phyloP scores from a whole-genome alignment of 2,888 invertebrate genomes.

The Leucoma salicis region DNA sequence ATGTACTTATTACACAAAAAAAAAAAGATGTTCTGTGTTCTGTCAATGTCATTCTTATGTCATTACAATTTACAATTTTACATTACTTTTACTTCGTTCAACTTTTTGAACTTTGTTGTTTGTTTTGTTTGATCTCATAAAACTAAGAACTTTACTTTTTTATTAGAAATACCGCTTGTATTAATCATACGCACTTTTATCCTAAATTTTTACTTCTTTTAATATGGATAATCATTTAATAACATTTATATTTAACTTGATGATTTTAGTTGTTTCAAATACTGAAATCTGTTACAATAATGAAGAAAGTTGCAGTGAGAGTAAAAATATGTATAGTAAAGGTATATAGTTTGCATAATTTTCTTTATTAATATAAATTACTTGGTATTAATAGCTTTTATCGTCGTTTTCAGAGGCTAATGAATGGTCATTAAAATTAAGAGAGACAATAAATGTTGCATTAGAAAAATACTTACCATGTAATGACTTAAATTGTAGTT shows the following conservation, averaged over 20 bases:
- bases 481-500: constrained; percentile 82
- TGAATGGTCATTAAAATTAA: constrained; percentile 59
- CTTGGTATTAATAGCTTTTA: constrained; percentile 1
- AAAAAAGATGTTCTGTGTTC: too few species aligned
- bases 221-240: constrained; percentile 25
- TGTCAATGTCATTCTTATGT: too few species aligned
- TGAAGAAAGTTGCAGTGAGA: constrained; percentile 31
- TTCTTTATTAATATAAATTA: neutral
- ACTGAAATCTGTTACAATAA: constrained; percentile 32
- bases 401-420: constrained; percentile 62
- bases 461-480: constrained; percentile 79
- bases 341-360: constrained; percentile 28
- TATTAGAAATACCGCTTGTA: too few species aligned
- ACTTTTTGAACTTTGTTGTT: too few species aligned
- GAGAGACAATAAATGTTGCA: constrained; percentile 74
- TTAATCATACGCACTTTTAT: too few species aligned
- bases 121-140: too few species aligned
- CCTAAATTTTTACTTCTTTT: neutral
- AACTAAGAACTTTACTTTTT: too few species aligned
- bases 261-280: constrained; percentile 19
- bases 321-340: constrained; percentile 39
- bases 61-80: too few species aligned
- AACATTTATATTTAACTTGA: constrained; percentile 19
- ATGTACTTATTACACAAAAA: too few species aligned
- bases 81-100: too few species aligned